Base-by-base conservation (phyloP, 2,797 vertebrate species). In the Odontamblyopus lacepedii region DNA sequence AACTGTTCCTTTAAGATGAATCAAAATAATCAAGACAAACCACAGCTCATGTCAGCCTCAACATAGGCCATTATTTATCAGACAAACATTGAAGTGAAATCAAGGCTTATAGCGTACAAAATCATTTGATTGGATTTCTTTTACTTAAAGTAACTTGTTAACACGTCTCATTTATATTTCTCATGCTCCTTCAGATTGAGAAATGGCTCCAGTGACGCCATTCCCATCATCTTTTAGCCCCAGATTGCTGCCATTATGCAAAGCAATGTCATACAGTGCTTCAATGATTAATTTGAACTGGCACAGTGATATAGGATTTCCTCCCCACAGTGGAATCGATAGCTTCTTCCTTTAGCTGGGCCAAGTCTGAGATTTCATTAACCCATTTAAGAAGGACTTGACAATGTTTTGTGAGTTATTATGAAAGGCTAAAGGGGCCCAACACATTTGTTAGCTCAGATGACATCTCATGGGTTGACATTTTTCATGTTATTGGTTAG, bases 301-400 rank as follows among this genome's bases (percentile, higher is more conserved):
- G 85, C 86, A 81, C 69, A 56, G 80, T 81, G 74, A 89, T 92
- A 93, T 93, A 90, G 92, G 86, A 94, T 93, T 93, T 91, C 88
- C 87, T 89, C 85, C 82, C 85, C 79, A 79, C 84, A 63, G 82
- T n/a, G 51, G 73, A 79, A 94, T 95, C 93, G 83, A 94, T 94
- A 90, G 70, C 69, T 73, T 88, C 84, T 85, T 92, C 87, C 38
- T 88, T 90, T 82, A 73, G 76, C 84, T 80, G 78, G 84, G 86
- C 84, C 85, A 91, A 90, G 88, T 90, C 90, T 87, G 89, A 89
- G 88, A 94, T 94, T 94, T 93, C 92, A 93, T 94, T 94, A 93
- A 93, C 92, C 92, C 87, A 88, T 93, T 94, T 92, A 83, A 30
- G 82, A 89, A 90, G 87, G 80, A 88, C 76, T 81, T 80, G 87